Evolutionary conservation across 2,797 vertebrate species (phyloP).

Genomic region (Chaetodon trifasciatus): DNA sequence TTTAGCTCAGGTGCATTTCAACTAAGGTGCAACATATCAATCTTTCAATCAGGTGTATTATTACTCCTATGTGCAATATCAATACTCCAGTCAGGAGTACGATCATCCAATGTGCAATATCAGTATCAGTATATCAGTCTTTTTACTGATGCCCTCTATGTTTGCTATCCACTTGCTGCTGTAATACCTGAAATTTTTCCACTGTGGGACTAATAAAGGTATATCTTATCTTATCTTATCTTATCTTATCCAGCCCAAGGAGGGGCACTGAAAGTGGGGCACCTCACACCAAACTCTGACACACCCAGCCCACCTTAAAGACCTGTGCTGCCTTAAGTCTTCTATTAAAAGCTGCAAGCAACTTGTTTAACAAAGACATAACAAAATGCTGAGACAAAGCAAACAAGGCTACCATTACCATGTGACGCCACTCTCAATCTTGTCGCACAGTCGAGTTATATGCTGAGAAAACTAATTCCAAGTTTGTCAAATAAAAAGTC

Average conservation of each 20-base stretch:
- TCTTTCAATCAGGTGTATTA: no score
- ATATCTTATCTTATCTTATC: no score
- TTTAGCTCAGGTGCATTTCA: no score
- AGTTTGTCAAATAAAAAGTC: constrained; percentile 1
- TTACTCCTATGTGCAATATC: no score
- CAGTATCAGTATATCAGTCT: no score
- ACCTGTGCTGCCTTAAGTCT: neutral
- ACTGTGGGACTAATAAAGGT: no score
- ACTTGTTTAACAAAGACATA: neutral
- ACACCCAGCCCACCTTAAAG: neutral
- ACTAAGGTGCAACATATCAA: no score
- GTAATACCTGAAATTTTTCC: no score
- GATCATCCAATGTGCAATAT: no score
- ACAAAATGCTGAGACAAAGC: neutral
- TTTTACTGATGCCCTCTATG: no score
- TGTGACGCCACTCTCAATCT: neutral
- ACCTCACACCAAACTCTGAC: neutral
- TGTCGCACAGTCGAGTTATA: neutral
- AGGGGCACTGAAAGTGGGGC: neutral
- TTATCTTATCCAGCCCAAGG: neutral
- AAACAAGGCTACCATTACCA: neutral
- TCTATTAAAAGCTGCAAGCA: neutral
- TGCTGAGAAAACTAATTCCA: neutral
- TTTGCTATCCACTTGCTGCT: no score
- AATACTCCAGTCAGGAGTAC: no score